Percentiles rank a stretch among this genome's conserved stretches.
phyloP scores from a whole-genome alignment of 2,888 invertebrate species.

The Pherbina coryleti region DNA sequence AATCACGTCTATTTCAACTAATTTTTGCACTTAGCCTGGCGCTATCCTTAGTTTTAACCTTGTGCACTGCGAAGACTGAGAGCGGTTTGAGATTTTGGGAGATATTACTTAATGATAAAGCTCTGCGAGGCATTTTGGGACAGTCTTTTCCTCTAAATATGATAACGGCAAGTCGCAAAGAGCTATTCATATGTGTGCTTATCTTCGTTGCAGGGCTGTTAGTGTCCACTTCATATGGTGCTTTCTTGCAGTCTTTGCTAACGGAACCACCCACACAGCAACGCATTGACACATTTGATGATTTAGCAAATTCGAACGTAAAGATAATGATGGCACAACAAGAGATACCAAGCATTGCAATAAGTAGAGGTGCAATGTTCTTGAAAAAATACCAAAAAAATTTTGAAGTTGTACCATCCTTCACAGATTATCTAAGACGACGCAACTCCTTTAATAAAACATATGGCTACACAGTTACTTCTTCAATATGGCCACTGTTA shows the following conservation, averaged over 20 bases:
- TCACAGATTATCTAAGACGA: not conserved
- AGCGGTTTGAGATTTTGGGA: no score
- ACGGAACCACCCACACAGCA: slow-evolving; percentile 38
- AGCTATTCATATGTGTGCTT: slow-evolving; percentile 40
- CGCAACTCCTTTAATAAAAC: not conserved
- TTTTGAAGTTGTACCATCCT: slow-evolving; percentile 17
- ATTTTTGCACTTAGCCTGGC: no score
- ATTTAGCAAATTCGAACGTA: slow-evolving; percentile 34
- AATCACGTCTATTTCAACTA: no score
- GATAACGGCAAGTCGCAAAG: not conserved
- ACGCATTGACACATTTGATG: slow-evolving; percentile 43
- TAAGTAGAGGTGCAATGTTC: not conserved
- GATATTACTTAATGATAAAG: slow-evolving; percentile 35
- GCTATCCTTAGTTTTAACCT: no score
- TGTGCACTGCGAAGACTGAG: no score
- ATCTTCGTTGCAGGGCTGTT: slow-evolving; percentile 42
- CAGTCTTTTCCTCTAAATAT: slow-evolving; percentile 42
- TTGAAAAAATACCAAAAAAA: not conserved
- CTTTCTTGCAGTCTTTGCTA: slow-evolving; percentile 43
- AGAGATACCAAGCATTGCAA: slow-evolving; percentile 3
- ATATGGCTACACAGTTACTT: slow-evolving; percentile 38
- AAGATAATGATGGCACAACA: slow-evolving; percentile 38
- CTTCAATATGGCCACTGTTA: slow-evolving; percentile 39
- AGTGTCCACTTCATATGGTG: slow-evolving; percentile 40
- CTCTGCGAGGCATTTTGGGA: slow-evolving; percentile 43